Evolutionary conservation across 92 coral and sea anemone genomes (phyloP).

Genomic region (Diadumene lineata): DNA sequence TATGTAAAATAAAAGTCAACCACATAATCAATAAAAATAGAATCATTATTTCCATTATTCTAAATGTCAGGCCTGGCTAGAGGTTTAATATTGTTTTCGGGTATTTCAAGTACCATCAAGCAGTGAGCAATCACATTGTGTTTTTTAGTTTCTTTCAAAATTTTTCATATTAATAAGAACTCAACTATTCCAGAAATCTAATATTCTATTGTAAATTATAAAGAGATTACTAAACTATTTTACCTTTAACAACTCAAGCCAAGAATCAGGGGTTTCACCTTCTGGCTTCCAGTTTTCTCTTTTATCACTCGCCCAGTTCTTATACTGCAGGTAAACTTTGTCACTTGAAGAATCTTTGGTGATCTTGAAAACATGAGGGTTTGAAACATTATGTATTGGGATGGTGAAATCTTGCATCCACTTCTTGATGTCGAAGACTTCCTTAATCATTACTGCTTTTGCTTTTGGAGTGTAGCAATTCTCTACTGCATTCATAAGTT

Average conservation of each 20-base stretch:
- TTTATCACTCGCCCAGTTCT: constrained; percentile 28
- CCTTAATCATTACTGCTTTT: constrained; percentile 7
- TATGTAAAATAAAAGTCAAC: no score
- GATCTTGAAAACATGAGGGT: constrained; percentile 21
- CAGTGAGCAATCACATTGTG: no score
- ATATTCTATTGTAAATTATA: no score
- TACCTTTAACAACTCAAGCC: constrained; percentile 2
- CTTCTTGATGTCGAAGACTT: constrained; percentile 16
- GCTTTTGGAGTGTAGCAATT: constrained; percentile 17
- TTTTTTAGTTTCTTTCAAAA: no score
- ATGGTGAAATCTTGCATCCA: constrained; percentile 16
- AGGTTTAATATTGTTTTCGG: no score
- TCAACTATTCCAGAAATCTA: no score
- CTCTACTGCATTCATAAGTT: constrained; percentile 12
- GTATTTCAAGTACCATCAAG: no score
- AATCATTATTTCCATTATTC: no score
- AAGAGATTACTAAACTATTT: not conserved
- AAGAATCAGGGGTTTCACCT: constrained; percentile 3
- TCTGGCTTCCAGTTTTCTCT: constrained; percentile 31
- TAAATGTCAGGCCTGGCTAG: no score
- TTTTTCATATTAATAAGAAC: no score
- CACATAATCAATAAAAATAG: no score
- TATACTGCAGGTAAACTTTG: constrained; percentile 14
- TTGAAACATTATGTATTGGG: constrained; percentile 19
- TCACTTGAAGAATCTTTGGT: constrained; percentile 18